These are phyloP conservation scores for Amphimallon solstitiale DNA, from an alignment of 2,888 invertebrate genomes.

Conservation along the genomic window DNA sequence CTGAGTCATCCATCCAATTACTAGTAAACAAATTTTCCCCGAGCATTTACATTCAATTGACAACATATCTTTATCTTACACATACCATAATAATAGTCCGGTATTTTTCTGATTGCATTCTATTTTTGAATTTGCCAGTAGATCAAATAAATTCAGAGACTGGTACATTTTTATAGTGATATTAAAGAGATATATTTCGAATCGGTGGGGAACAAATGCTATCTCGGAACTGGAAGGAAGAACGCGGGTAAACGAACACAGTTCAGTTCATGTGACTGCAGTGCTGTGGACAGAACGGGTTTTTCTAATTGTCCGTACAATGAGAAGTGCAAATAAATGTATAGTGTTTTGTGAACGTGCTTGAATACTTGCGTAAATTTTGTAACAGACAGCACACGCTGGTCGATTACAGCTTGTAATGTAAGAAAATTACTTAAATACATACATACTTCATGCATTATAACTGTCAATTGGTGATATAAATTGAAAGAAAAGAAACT, in stretches of 20 bases:
- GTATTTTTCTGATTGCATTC: too few species aligned
- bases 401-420: constrained; percentile 9
- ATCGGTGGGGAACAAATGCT: constrained; percentile 14
- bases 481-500: too few species aligned
- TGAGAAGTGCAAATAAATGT: constrained; percentile 12
- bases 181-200: constrained; percentile 1
- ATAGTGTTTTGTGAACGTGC: constrained; percentile 15
- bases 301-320: constrained; percentile 1
- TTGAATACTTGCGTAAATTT: background rate
- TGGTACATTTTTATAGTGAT: constrained; percentile 1
- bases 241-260: constrained; percentile 8
- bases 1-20: too few species aligned
- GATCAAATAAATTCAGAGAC: background rate
- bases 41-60: too few species aligned
- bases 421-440: background rate
- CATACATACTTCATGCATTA: background rate
- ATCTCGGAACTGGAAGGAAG: constrained; percentile 16
- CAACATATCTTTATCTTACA: too few species aligned
- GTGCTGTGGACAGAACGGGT: constrained; percentile 14
- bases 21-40: too few species aligned
- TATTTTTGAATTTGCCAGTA: too few species aligned
- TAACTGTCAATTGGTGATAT: background rate
- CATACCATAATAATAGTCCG: too few species aligned
- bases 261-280: constrained; percentile 10
- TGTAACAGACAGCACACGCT: background rate